Evolutionary conservation across 2,888 invertebrate species (phyloP).

Genomic region (Ditula angustiorana): DNA sequence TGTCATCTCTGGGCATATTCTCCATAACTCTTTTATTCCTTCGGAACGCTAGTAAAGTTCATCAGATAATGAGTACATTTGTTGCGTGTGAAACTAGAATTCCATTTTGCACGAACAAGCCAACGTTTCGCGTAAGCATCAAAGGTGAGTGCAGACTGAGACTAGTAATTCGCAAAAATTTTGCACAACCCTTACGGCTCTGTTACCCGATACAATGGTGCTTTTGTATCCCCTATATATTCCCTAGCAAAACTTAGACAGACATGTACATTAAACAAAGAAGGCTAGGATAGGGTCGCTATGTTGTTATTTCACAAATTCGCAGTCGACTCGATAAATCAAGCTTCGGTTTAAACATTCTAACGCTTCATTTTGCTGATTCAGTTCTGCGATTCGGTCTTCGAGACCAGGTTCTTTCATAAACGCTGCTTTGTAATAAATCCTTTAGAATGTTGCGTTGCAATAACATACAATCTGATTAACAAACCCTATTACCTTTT

Average conservation of each 20-base stretch:
- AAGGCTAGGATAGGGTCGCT: constrained; percentile 45
- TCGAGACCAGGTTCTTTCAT: constrained; percentile 63
- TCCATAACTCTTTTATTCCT: constrained; percentile 53
- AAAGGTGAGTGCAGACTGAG: constrained; percentile 55
- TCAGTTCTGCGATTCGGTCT: constrained; percentile 66
- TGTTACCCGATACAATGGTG: constrained; percentile 14
- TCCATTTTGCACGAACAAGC: constrained; percentile 77
- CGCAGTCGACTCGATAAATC: constrained; percentile 62
- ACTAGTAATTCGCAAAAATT: constrained; percentile 27
- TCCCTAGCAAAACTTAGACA: neutral
- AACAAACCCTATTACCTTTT: constrained; percentile 71
- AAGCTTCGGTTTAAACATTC: constrained; percentile 61
- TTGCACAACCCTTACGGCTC: constrained; percentile 11
- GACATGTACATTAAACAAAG: constrained; percentile 21
- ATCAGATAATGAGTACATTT: constrained; percentile 83
- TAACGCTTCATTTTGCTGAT: constrained; percentile 76
- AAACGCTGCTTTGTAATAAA: constrained; percentile 81
- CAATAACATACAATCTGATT: constrained; percentile 80
- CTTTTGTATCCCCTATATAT: neutral
- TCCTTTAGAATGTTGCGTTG: constrained; percentile 73
- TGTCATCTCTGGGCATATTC: constrained; percentile 44
- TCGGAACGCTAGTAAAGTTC: constrained; percentile 70
- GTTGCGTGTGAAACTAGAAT: constrained; percentile 85
- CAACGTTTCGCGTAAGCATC: constrained; percentile 74
- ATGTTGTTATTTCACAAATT: constrained; percentile 49